phyloP scores from a whole-genome alignment of 2,888 invertebrate species.

The Smittia sp. region DNA sequence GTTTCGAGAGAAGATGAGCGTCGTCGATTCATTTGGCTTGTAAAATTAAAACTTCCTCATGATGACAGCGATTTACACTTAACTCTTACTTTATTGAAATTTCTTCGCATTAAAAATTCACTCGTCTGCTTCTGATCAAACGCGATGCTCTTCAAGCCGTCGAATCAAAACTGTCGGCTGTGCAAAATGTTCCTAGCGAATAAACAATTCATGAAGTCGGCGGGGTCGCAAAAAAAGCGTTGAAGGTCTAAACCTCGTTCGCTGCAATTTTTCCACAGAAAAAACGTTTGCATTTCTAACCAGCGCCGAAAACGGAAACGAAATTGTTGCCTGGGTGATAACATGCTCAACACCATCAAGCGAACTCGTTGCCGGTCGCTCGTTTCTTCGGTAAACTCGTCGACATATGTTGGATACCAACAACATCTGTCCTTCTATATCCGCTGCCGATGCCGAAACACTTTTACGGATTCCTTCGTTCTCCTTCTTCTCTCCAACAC shows the following conservation, averaged over 20 bases:
- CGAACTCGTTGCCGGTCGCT: not conserved
- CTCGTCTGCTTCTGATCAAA: no score
- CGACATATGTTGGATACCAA: conserved; percentile 7
- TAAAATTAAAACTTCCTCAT: no score
- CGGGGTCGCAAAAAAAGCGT: not conserved
- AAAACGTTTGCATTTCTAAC: not conserved
- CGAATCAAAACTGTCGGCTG: no score
- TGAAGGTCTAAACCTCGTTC: not conserved
- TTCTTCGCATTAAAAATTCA: no score
- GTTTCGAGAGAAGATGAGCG: no score
- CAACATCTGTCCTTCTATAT: conserved; percentile 26
- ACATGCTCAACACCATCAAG: conserved; percentile 3
- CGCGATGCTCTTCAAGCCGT: no score
- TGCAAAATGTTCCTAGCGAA: not conserved
- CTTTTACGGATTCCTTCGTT: conserved; percentile 24
- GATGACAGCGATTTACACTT: no score
- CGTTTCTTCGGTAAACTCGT: not conserved
- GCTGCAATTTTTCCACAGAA: not conserved
- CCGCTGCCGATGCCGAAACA: conserved; percentile 10
- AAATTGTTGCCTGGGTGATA: conserved; percentile 31
- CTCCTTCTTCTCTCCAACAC: not conserved
- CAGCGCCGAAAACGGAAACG: conserved; percentile 19
- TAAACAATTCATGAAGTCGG: not conserved
- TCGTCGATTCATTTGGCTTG: no score
- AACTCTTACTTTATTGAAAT: no score